phyloP scores from a whole-genome alignment of 2,113 vertebrate genomes.

The human (Homo sapiens) region GRCh38 chr16:52875001-52875500 shows the following conservation, averaged over 20 bases:
- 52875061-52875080: too few relatives aligned
- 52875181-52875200: not conserved
- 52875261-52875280: constrained; percentile 69
- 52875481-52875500: constrained; percentile 31
- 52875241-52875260: constrained; percentile 65
- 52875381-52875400: constrained; percentile 45
- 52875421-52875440: constrained; percentile 59
- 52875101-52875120: not conserved
- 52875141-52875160: constrained; percentile 37
- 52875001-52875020: too few relatives aligned
- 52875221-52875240: constrained; percentile 60
- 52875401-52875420: constrained; percentile 61
- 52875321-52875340: constrained; percentile 58
- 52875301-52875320: constrained; percentile 28
- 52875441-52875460: constrained; percentile 41
- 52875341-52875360: constrained; percentile 65
- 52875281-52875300: constrained; percentile 66
- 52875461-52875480: constrained; percentile 19
- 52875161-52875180: constrained; percentile 43
- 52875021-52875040: too few relatives aligned
- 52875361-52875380: constrained; percentile 64
- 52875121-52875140: constrained; percentile 37
- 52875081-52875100: not conserved
- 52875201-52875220: constrained; percentile 18
- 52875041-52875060: too few relatives aligned